These are phyloP conservation scores for Linnaemya tessellans DNA, from an alignment of 2,888 invertebrate genomes.

Conservation along the genomic window DNA sequence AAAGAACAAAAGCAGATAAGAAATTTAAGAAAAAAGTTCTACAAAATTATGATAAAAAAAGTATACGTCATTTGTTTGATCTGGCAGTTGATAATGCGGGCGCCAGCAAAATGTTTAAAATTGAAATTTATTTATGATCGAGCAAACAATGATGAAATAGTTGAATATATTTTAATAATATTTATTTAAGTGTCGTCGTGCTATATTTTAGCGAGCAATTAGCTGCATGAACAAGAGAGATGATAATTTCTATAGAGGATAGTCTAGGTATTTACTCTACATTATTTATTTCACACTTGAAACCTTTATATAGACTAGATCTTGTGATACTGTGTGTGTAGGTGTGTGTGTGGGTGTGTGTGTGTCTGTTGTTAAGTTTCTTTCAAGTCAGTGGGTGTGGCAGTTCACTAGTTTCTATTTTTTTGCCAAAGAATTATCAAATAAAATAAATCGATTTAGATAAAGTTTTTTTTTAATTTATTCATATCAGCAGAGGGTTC, in stretches of 20 bases:
- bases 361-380: too few species aligned
- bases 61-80: background rate
- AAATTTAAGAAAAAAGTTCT: background rate
- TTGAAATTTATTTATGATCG: background rate
- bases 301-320: background rate
- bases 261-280: background rate
- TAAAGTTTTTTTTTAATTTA: too few species aligned
- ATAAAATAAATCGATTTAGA: too few species aligned
- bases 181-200: background rate
- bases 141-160: background rate
- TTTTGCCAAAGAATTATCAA: too few species aligned
- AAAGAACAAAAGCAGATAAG: background rate
- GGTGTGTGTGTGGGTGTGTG: too few species aligned
- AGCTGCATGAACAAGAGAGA: background rate
- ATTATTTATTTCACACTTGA: background rate
- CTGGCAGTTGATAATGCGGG: background rate
- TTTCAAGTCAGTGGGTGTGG: too few species aligned
- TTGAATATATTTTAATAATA: background rate
- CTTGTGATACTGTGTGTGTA: background rate
- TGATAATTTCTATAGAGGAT: background rate
- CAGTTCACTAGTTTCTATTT: too few species aligned
- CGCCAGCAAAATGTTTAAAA: background rate
- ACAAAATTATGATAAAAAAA: background rate
- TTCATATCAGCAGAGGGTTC: too few species aligned
- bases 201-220: background rate